Evolutionary conservation across 2,797 vertebrate species (phyloP), one percentile per base, ranked within the genome.

Genomic region (Peromyscus nudipes): DNA sequence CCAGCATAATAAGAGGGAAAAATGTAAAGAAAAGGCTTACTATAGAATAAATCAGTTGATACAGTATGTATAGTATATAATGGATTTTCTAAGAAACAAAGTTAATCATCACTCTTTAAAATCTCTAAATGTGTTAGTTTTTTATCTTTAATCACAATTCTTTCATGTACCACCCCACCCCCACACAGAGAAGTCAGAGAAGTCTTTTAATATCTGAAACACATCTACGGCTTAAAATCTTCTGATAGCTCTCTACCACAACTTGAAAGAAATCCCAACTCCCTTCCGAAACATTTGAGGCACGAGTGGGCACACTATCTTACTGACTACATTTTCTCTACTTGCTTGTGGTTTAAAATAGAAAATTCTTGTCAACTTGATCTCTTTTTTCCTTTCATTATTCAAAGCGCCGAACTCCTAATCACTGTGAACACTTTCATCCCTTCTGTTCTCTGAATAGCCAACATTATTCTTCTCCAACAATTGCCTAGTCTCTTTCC

Each of bases 71-170:
- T 77, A 57, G 31, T 37, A 97, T 89, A 84, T 81, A 95, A 95
- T 55, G 71, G 27, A 90, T 87, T 93, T 92, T 67, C 6, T 8
- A 89, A 91, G 64, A 97, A 89, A 85, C 92, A 85, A 96, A 97
- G 83, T 83, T 52, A 89, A 87, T 27, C n/a, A 90, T 96, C 49
- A 29, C 43, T 8, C 82, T 29, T 95, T 90, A 37, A 95, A 92
- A 92, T 75, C 23, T 88, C 55, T 83, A 92, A 95, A 93, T 92
- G 60, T 62, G 19, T 94, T 94, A 80, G 23, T 10, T 93, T 95
- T 93, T 92, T 6, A 88, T 52, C 57, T 94, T 92, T 95, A 88
- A 89, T 92, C 79, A 84, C 17, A 49, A 81, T 94, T 92, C 82
- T 67, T 92, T 76, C 19, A 62, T 73, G 76, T 86, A 92, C 76